A percentile compares a stretch with the other conserved stretches of the same genome.
These are phyloP conservation scores for Channa striata DNA, from an alignment of 2,797 vertebrate genomes.

Conservation along the genomic window DNA sequence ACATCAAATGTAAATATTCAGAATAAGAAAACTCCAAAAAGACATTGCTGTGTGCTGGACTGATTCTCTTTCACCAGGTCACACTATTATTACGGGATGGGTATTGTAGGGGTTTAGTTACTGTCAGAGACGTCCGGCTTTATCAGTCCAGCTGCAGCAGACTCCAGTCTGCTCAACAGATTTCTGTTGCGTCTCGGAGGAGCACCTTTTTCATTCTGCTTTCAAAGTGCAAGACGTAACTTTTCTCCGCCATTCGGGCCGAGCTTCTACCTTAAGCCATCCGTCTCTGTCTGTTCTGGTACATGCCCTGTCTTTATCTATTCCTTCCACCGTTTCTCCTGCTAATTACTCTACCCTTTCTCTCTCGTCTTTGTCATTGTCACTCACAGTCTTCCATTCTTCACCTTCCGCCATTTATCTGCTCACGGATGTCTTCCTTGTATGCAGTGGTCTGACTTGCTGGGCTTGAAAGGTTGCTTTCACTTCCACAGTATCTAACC, in stretches of 20 bases:
- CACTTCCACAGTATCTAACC: conserved; percentile 7
- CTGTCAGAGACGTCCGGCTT: conserved; percentile 9
- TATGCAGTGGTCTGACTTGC: conserved; percentile 24
- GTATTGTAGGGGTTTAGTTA: not conserved
- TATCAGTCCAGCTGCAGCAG: conserved; percentile 32
- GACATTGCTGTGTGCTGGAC: no score
- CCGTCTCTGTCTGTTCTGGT: conserved; percentile 31
- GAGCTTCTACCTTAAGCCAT: conserved; percentile 44
- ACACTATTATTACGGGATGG: not conserved
- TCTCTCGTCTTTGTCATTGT: conserved; percentile 26
- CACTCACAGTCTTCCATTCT: conserved; percentile 14
- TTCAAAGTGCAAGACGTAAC: conserved; percentile 25
- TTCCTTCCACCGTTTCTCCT: conserved; percentile 20
- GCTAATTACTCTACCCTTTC: conserved; percentile 46
- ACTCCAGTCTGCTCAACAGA: conserved; percentile 8
- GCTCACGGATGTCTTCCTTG: conserved; percentile 30
- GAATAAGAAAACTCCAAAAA: no score
- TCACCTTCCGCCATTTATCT: conserved; percentile 16
- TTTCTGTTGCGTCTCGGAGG: conserved; percentile 43
- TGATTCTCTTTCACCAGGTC: no score
- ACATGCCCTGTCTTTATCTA: conserved; percentile 31
- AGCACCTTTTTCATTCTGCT: conserved; percentile 30
- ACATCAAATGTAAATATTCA: no score
- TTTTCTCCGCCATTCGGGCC: conserved; percentile 36
- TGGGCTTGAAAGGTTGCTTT: conserved; percentile 6